Percentiles rank a stretch among this genome's conserved stretches.
These are phyloP conservation scores for Oxyteleia sp. DNA, from an alignment of 2,888 invertebrate species.

Conservation along the genomic window DNA sequence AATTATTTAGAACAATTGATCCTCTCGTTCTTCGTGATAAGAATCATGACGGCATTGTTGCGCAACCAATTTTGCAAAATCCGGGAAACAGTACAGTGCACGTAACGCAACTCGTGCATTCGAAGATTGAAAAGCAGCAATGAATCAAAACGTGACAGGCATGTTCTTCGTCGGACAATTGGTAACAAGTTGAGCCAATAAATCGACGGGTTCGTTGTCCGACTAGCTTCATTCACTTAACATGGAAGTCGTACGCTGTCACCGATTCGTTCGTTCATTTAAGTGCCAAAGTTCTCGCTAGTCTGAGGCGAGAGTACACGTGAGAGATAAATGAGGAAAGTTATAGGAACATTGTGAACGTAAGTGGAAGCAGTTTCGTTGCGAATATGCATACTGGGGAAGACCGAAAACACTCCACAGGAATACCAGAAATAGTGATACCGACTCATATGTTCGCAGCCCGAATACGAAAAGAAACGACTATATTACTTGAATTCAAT, in stretches of 20 bases:
- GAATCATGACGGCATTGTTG: conserved; percentile 43
- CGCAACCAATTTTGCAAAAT: conserved; percentile 56
- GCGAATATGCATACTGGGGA: conserved; percentile 62
- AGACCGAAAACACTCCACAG: conserved; percentile 31
- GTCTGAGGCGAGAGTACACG: conserved; percentile 59
- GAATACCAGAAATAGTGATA: conserved; percentile 48
- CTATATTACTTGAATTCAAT: background rate
- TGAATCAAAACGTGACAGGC: too few species aligned
- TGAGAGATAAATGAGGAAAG: conserved; percentile 73
- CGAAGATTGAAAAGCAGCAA: conserved; percentile 71
- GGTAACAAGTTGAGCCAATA: conserved; percentile 80
- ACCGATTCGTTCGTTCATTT: conserved; percentile 73
- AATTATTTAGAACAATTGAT: conserved; percentile 41
- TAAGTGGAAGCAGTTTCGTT: conserved; percentile 62
- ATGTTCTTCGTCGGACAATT: too few species aligned
- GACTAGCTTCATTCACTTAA: conserved; percentile 71
- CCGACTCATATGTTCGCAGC: background rate
- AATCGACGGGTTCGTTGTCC: conserved; percentile 77
- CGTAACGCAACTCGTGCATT: conserved; percentile 64
- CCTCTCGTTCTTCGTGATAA: conserved; percentile 45
- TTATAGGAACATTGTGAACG: conserved; percentile 54
- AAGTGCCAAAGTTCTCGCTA: conserved; percentile 73
- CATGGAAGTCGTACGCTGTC: conserved; percentile 72
- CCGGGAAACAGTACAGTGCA: conserved; percentile 47
- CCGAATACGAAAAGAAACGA: conserved; percentile 4